phyloP scores from a whole-genome alignment of 2,797 vertebrate genomes.

The Alca torda region DNA sequence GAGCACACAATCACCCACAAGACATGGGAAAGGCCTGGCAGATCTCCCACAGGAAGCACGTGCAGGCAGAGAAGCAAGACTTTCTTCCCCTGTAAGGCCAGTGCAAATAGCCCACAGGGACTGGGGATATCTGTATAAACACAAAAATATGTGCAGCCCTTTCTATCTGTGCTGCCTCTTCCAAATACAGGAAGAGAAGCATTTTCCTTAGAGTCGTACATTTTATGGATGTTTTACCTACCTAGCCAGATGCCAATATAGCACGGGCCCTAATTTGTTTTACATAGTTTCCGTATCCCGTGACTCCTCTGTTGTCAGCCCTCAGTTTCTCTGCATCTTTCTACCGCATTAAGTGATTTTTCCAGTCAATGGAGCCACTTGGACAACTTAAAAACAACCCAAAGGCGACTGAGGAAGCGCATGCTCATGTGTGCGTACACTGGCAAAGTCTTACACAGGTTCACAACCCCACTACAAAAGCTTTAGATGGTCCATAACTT shows the following conservation, averaged over 20 bases:
- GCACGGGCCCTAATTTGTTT: neutral
- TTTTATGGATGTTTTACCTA: neutral
- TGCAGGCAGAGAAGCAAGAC: neutral
- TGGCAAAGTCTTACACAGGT: neutral
- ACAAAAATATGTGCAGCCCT: neutral
- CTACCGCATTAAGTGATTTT: neutral
- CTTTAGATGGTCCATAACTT: neutral
- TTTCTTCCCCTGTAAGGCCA: neutral
- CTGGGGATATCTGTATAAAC: neutral
- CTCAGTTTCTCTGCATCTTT: neutral
- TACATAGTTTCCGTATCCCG: neutral
- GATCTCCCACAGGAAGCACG: neutral
- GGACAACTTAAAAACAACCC: neutral
- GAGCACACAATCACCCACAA: neutral
- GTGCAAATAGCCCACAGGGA: neutral
- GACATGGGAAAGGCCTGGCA: neutral
- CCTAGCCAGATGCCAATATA: neutral
- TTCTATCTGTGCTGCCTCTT: neutral
- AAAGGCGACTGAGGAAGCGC: neutral
- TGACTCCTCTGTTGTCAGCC: neutral
- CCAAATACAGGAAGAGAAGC: neutral
- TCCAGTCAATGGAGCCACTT: neutral
- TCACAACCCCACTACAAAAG: neutral
- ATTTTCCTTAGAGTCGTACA: neutral
- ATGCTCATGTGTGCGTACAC: neutral